Percentiles rank a stretch among this genome's conserved stretches.
These are phyloP conservation scores for Masnerella sp. DNA, from an alignment of 2,888 invertebrate species.

Conservation along the genomic window DNA sequence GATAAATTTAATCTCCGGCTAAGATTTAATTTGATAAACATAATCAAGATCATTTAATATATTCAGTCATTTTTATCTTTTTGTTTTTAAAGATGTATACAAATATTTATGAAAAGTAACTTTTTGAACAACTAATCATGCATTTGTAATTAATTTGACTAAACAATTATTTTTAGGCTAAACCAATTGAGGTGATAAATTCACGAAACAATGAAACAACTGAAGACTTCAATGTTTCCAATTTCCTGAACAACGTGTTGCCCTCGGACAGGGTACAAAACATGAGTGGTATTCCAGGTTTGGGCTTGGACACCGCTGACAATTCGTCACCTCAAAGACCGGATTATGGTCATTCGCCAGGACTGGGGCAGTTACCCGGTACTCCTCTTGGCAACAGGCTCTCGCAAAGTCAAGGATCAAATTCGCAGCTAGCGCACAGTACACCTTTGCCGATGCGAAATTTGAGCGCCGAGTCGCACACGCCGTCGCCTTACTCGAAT, in stretches of 20 bases:
- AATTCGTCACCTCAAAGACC: constrained; percentile 65
- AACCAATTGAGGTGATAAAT: constrained; percentile 81
- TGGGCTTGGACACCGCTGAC: constrained; percentile 72
- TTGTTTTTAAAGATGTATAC: too few relatives aligned
- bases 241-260: constrained; percentile 80
- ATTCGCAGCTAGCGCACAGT: too few relatives aligned
- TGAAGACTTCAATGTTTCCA: constrained; percentile 80
- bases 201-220: constrained; percentile 75
- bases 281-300: constrained; percentile 72
- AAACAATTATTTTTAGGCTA: constrained; percentile 73
- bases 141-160: too few relatives aligned
- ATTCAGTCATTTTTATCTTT: too few relatives aligned
- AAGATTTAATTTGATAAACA: too few relatives aligned
- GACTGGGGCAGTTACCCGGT: constrained; percentile 72
- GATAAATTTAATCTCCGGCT: too few relatives aligned
- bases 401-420: too few relatives aligned
- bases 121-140: too few relatives aligned
- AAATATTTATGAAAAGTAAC: too few relatives aligned
- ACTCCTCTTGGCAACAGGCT: constrained; percentile 69
- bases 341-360: constrained; percentile 78
- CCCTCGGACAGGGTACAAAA: constrained; percentile 73
- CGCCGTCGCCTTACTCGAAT: constrained; percentile 75
- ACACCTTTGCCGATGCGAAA: constrained; percentile 71
- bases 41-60: too few relatives aligned
- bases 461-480: constrained; percentile 71